Percentiles rank a stretch among this genome's conserved stretches.
phyloP scores from a whole-genome alignment of 37 sponge, comb jelly and placozoan genomes.

The Cliona cf. orientalis region DNA sequence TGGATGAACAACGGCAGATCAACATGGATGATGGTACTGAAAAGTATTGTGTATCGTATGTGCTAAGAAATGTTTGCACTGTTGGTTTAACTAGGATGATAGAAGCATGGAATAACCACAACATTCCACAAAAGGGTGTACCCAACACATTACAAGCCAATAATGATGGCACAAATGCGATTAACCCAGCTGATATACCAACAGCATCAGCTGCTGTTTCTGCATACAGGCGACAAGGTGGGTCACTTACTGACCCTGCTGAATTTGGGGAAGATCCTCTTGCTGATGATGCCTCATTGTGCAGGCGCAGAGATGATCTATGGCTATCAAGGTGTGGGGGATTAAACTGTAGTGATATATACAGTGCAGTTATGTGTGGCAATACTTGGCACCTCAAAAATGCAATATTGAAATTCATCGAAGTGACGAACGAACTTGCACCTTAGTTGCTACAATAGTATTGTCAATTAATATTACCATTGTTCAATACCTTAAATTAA shows the following conservation, averaged over 20 bases:
- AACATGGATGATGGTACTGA: neutral
- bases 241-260: neutral
- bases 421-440: no score
- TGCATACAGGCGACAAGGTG: constrained; percentile 6
- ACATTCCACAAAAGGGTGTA: neutral
- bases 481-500: no score
- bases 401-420: no score
- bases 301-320: no score
- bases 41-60: constrained; percentile 1
- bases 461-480: no score
- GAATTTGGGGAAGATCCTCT: constrained; percentile 6
- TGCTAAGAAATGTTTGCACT: neutral
- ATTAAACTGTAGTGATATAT: no score
- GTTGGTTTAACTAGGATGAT: constrained; percentile 11
- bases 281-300: neutral
- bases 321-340: no score
- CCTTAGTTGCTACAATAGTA: no score
- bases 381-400: no score
- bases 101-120: constrained; percentile 1
- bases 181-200: neutral
- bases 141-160: neutral
- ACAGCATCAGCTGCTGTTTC: neutral
- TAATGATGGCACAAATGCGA: constrained; percentile 1
- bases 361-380: no score
- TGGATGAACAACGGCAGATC: neutral